Evolutionary conservation across 1,140 invertebrate genomes (phyloP), one percentile per base, ranked within the genome.

Genomic region (Scylla paramamosain): DNA sequence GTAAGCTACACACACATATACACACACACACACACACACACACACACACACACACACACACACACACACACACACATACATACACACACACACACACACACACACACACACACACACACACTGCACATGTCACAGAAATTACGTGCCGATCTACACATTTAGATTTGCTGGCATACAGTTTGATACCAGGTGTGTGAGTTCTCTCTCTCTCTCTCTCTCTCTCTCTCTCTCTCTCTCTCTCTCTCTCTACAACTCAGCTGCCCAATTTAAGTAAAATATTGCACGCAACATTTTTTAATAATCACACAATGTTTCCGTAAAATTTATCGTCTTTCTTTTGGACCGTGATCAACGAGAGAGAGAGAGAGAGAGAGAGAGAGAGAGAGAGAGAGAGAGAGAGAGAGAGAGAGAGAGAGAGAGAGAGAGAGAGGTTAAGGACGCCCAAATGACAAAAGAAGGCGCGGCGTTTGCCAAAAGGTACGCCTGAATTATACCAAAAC

Each of bases 381-480:
- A 67, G 59, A 67, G 59, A 67, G 59, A 67, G 59, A 67, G 59
- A 67, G 59, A 67, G 59, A 67, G 59, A 25, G 48, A 25, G 59
- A 67, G 59, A 67, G 59, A 67, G 59, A 67, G 59, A 67, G 59
- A 67, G 59, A 67, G 59, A 67, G 59, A 67, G 59, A 67, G 59
- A 67, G 20, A 52, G 48, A 52, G 48, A 52, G 48, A 52, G 6
- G 6, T 6, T 52, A 67, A 20, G 10, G 59, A 67, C 59, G 20
- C 20, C 59, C 10, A 16, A 67, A 67, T 67, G 10, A 3, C 59
- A 14, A 25, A 3, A 67, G 4, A 67, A 67, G 10, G 10, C 59
- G 20, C 20, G 59, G 20, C 20, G 20, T 67, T 67, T 67, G 59
- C 7, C 59, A 67, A 67, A 67, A 25, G 59, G 59, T 67, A 16